phyloP scores from a whole-genome alignment of 2,113 vertebrate species.

The Amphilophus citrinellus region DNA sequence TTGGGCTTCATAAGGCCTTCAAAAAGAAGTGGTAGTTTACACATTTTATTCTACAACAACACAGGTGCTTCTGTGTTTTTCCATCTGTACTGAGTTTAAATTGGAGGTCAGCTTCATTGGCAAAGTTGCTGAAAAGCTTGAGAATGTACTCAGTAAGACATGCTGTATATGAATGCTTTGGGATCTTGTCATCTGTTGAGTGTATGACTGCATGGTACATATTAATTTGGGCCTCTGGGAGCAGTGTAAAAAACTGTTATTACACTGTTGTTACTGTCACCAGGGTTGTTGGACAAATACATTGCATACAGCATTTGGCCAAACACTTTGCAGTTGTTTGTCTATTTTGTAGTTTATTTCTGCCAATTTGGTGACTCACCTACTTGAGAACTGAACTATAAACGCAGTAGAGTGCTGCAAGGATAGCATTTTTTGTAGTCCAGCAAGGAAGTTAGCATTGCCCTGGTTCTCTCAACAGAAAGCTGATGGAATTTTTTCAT shows the following conservation, averaged over 20 bases:
- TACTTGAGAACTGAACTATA: background rate
- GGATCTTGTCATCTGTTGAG: background rate
- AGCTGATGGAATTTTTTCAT: too few species aligned
- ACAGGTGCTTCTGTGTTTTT: background rate
- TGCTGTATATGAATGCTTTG: background rate
- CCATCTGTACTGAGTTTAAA: background rate
- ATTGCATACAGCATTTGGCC: too few species aligned
- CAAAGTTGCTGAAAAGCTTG: background rate
- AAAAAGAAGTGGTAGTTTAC: background rate
- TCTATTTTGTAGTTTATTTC: background rate
- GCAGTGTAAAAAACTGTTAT: background rate
- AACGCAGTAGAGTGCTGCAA: too few species aligned
- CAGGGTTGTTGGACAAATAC: too few species aligned
- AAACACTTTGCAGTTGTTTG: too few species aligned
- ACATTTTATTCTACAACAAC: background rate
- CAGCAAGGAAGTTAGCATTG: too few species aligned
- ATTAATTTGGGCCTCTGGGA: background rate
- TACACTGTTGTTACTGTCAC: background rate
- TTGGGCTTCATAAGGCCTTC: background rate
- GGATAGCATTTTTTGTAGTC: too few species aligned
- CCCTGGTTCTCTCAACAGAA: too few species aligned
- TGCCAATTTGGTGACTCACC: background rate
- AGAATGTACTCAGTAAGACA: background rate
- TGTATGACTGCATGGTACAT: background rate
- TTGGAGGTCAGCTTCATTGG: background rate